A percentile compares a stretch with the other conserved stretches of the same genome.
These are phyloP conservation scores for Hylomyscus alleni DNA, from an alignment of 2,797 vertebrate genomes.

Conservation along the genomic window DNA sequence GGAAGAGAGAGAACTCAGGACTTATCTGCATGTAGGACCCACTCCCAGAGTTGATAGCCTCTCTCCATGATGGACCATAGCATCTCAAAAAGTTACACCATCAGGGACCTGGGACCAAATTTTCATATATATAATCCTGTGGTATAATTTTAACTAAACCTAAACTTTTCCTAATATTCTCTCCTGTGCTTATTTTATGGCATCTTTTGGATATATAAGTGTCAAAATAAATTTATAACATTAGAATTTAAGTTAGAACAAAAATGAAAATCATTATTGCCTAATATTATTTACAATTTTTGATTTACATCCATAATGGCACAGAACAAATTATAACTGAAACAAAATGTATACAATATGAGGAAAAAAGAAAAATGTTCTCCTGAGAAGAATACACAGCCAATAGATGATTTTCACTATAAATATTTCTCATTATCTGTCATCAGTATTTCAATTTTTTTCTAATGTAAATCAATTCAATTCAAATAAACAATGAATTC, in stretches of 20 bases:
- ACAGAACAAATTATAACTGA: neutral
- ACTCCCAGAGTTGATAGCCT: neutral
- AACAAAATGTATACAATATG: neutral
- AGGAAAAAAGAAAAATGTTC: neutral
- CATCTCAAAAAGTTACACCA: neutral
- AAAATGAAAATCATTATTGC: conserved; percentile 1
- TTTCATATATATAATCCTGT: neutral
- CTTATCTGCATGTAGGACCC: neutral
- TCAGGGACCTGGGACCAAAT: neutral
- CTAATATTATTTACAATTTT: neutral
- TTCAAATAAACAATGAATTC: neutral
- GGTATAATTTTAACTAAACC: neutral
- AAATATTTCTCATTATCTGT: neutral
- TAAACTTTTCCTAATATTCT: neutral
- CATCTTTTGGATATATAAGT: neutral
- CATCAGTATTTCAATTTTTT: neutral
- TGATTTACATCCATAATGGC: neutral
- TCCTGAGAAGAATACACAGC: neutral
- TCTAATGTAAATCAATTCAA: neutral
- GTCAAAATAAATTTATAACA: neutral
- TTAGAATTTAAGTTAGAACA: neutral
- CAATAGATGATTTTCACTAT: neutral
- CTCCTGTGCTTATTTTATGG: neutral
- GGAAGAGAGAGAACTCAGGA: neutral
- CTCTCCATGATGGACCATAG: rapidly evolving